Base-by-base conservation (phyloP, 2,797 vertebrate species). In the Sebastes vulpes region DNA sequence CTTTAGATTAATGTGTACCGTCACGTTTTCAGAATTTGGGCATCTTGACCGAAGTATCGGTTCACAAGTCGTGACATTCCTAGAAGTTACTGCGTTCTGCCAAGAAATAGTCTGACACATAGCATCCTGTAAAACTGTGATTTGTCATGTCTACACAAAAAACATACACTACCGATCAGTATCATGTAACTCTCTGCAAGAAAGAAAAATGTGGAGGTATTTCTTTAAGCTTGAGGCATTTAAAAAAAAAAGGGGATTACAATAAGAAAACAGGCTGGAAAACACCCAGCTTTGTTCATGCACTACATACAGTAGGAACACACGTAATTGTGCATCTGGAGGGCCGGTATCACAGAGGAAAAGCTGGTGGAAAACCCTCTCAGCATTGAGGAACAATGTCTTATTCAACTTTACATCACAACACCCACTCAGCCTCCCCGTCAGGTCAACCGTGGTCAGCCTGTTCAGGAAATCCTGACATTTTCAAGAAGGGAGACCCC, bases 401-500 rank as follows among this genome's bases (percentile, higher is more conserved):
- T 67, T 54, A 89, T 91, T 91, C 61, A 90, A 48, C 53, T 60
- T 71, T 23, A 74, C 54, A 57, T 82, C 73, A 70, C 72, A 85
- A 53, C 78, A 65, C 8, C 59, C 68, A 52, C 77, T 76, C 70
- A 48, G 42, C 60, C 75, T 78, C 56, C 14, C 3, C 9, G n/a
- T 65, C 82, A 76, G 82, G 67, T 79, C 75, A 58, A 25, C 23
- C 5, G 4, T 29, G 65, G 20, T 66, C 77, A 46, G 26, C 52
- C 86, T 50, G 28, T 58, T 82, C 81, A 88, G 89, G 85, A 91
- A 85, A 88, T 91, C 78, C 81, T 89, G 86, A 77, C 82, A 73
- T 73, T 89, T 90, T 53, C 12, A 20, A 29, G 8, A 0, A 63
- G 59, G 75, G 50, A 83, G 63, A 69, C 75, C 67, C 67, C 64